Base-by-base conservation (phyloP, 23 tunicate species). In the Trididemnum nubilum region DNA sequence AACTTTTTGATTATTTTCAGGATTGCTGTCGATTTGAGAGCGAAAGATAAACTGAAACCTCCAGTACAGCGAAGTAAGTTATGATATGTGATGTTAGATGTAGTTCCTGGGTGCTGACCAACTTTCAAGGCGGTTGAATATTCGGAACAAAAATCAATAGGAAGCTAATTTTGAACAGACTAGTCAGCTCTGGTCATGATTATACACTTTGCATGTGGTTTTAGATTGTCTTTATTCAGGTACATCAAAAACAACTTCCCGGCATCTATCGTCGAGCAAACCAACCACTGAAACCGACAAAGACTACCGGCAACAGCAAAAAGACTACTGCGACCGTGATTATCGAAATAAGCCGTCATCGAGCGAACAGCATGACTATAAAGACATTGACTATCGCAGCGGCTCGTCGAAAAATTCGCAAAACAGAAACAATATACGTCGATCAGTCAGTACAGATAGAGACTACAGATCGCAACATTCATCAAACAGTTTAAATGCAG, bases 311-410 rank as follows among this genome's bases (percentile, higher is more conserved):
- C 37, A 51, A 52, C 72, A 61, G 34, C 38, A 65, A 19, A 70
- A 82, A 71, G 78, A 82, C 30, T 82, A 39, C 24, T 82, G 80
- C 22, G 97, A 91, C 34, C 86, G 97, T 19, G 97, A 91, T 49
- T 91, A 91, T 51, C 66, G 97, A 34, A 74, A 64, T 29, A 63
- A 64, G 34, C 22, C 87, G 0, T 36, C 65, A 1, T 29, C 82
- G 2, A 65, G 77, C 19, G 90, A 91, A 75, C n/a, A n/a, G n/a
- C 90, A 85, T 32, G 97, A 91, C 76, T 91, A 91, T 49, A 83
- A 89, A 29, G 97, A 91, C 49, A 71, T 85, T 21, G 97, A 91
- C 58, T 91, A 91, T 80, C 81, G 97, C 39, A 89, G 80, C 64
- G 49, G 37, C 33, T 19, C 36, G 19, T 31, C 66, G 50, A 23